Conservation (phyloP, 2,888 invertebrate species). For the Latheticus oryzae region DNA sequence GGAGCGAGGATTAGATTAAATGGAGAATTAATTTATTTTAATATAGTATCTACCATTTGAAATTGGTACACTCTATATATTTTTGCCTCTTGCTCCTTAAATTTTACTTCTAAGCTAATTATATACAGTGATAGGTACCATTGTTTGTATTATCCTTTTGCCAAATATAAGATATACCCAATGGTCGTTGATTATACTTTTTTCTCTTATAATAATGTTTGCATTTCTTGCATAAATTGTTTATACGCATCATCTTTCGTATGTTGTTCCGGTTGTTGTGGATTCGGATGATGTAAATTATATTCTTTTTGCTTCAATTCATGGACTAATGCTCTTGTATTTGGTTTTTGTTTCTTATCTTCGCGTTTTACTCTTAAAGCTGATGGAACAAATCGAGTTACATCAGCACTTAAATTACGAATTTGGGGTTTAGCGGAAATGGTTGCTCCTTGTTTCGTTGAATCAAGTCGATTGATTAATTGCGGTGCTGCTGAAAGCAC, state of each 20-base stretch:
- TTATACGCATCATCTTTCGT: slow-evolving; percentile 98
- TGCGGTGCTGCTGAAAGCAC: slow-evolving; percentile 87
- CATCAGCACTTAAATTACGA: slow-evolving; percentile 91
- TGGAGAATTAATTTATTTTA: too few species aligned
- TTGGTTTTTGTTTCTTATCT: slow-evolving; percentile 75
- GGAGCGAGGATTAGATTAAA: slow-evolving; percentile 10
- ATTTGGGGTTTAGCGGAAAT: slow-evolving; percentile 98
- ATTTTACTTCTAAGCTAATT: slow-evolving; percentile 22
- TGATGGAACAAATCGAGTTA: slow-evolving; percentile 95
- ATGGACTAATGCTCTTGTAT: slow-evolving; percentile 68
- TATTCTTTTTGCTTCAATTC: slow-evolving; percentile 69
- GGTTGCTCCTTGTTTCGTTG: slow-evolving; percentile 74
- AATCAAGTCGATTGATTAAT: slow-evolving; percentile 72
- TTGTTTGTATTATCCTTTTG: slow-evolving; percentile 35
- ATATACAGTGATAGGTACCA: slow-evolving; percentile 32
- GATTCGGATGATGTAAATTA: slow-evolving; percentile 58
- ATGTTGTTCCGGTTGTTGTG: slow-evolving; percentile 61
- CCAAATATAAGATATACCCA: slow-evolving; percentile 38
- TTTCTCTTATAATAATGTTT: slow-evolving; percentile 88
- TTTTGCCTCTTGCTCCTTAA: slow-evolving; percentile 29
- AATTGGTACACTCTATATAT: too few species aligned
- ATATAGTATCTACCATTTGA: too few species aligned
- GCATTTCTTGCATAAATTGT: slow-evolving; percentile 99
- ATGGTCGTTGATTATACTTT: too few species aligned
- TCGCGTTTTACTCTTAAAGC: slow-evolving; percentile 91